Evolutionary conservation across 2,113 vertebrate genomes (phyloP), one percentile per base, ranked within the genome.

Genomic region (Stegostoma tigrinum): DNA sequence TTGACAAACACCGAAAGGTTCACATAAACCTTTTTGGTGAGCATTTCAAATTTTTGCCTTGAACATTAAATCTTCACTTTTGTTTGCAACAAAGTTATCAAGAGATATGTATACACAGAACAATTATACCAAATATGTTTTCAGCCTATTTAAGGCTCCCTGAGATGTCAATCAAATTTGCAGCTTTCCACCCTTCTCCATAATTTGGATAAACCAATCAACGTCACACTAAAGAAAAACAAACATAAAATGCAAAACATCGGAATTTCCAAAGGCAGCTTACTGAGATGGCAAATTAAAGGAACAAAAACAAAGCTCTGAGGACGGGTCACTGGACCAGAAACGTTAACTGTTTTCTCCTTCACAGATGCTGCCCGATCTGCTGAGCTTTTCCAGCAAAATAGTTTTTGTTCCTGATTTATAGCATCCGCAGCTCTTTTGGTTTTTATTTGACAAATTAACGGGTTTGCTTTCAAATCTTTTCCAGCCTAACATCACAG

Each of bases 231-330:
- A 90, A 61, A 17, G 61, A 12, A 95, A 27, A 95, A 68, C 67
- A 52, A 30, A 95, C 19, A 75, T 95, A 52, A 94, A 14, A 70
- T 70, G 93, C 66, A 94, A 94, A 94, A 95, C 34, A 24, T 48
- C 38, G 14, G 93, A 1, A 23, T 52, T 95, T 52, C 94, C 27
- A 52, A 72, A 72, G 27, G 34, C 87, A 52, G 52, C 67, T 52
- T 52, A 48, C 5, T 24, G 48, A 23, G 55, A 64, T 61, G 34
- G 8, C 14, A 95, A 52, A 45, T 52, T 70, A 45, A 21, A 61
- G 55, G 55, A 48, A 48, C 48, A 48, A 48, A 48, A 48, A 48
- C 48, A 48, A 48, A 48, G 48, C 3, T 48, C 48, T 48, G 48
- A 48, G 48, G 48, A 48, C 2, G 48, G 48, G 48, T 48, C 48